Evolutionary conservation across 1,140 invertebrate species (phyloP).

Genomic region (Cephus cinctus): DNA sequence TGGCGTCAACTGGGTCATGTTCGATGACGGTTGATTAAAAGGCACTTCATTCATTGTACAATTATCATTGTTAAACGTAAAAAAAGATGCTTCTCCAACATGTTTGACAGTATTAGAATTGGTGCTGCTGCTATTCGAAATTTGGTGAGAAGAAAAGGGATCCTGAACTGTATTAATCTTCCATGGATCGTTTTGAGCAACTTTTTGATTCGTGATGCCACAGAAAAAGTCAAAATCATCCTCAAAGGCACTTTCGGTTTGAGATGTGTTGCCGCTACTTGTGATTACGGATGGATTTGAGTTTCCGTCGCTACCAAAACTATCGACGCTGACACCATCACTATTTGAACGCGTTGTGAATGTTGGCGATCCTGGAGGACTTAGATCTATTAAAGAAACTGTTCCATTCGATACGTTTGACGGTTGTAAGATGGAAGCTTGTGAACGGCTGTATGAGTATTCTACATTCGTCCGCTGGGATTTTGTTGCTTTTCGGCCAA

Average conservation of each 20-base stretch:
- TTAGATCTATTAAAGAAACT: slow-evolving; percentile 46
- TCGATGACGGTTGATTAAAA: slow-evolving; percentile 15
- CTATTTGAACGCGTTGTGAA: slow-evolving; percentile 72
- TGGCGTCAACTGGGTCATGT: slow-evolving; percentile 50
- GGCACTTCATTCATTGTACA: slow-evolving; percentile 20
- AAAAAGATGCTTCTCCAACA: slow-evolving; percentile 38
- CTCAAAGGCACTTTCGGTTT: slow-evolving; percentile 73
- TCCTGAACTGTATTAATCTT: slow-evolving; percentile 35
- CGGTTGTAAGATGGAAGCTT: slow-evolving; percentile 12
- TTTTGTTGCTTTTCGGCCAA: slow-evolving; percentile 28
- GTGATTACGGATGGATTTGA: slow-evolving; percentile 60
- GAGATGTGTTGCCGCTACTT: slow-evolving; percentile 67
- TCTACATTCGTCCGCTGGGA: background rate
- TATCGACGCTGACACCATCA: slow-evolving; percentile 71
- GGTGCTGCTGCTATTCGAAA: slow-evolving; percentile 33
- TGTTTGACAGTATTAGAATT: slow-evolving; percentile 27
- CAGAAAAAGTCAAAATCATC: slow-evolving; percentile 70
- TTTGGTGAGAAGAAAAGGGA: slow-evolving; percentile 22
- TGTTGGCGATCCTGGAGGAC: slow-evolving; percentile 70
- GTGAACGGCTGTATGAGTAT: slow-evolving; percentile 13
- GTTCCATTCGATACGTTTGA: slow-evolving; percentile 20
- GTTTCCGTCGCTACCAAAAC: slow-evolving; percentile 71
- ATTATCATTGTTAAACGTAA: slow-evolving; percentile 34
- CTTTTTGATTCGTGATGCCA: slow-evolving; percentile 29
- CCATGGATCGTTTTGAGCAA: slow-evolving; percentile 44